Percentiles rank a stretch among this genome's conserved stretches.
Evolutionary conservation across 1,140 invertebrate species (phyloP).

Genomic region (Macrobrachium nipponense): DNA sequence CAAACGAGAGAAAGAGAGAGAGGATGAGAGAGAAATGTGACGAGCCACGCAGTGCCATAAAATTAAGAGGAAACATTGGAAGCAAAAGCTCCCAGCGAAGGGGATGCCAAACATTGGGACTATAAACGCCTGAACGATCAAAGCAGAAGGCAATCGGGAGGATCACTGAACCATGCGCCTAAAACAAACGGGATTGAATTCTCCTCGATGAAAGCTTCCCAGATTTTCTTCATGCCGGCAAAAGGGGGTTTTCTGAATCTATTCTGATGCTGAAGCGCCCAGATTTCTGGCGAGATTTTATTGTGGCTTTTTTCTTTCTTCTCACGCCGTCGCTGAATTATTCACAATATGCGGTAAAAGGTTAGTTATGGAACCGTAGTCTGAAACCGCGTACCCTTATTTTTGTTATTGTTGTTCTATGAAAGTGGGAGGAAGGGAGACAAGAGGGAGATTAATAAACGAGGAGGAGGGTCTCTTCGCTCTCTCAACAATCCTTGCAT

Average conservation of each 20-base stretch:
- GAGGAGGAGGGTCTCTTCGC: not conserved
- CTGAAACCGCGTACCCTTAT: too few species aligned
- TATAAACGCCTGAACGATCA: slow-evolving; percentile 55
- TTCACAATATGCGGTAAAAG: too few species aligned
- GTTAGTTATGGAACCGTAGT: too few species aligned
- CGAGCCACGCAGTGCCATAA: not conserved
- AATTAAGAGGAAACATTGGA: not conserved
- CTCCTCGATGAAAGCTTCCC: slow-evolving; percentile 50
- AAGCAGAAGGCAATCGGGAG: slow-evolving; percentile 50
- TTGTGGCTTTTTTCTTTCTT: too few species aligned
- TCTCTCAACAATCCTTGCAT: too few species aligned
- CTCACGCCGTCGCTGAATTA: too few species aligned
- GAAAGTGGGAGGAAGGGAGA: not conserved
- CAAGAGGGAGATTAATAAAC: not conserved
- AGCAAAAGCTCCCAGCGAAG: slow-evolving; percentile 2
- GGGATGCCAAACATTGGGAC: slow-evolving; percentile 34
- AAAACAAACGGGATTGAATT: slow-evolving; percentile 61
- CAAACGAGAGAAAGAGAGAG: slow-evolving; percentile 28
- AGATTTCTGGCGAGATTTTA: not conserved
- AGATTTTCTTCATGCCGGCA: slow-evolving; percentile 53
- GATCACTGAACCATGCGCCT: slow-evolving; percentile 56
- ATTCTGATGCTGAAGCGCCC: slow-evolving; percentile 18
- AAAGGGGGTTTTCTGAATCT: slow-evolving; percentile 29
- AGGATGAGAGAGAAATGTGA: slow-evolving; percentile 17
- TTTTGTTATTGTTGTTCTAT: too few species aligned